These are phyloP conservation scores for Dryomyza anilis DNA, from an alignment of 2,888 invertebrate genomes.

Conservation along the genomic window DNA sequence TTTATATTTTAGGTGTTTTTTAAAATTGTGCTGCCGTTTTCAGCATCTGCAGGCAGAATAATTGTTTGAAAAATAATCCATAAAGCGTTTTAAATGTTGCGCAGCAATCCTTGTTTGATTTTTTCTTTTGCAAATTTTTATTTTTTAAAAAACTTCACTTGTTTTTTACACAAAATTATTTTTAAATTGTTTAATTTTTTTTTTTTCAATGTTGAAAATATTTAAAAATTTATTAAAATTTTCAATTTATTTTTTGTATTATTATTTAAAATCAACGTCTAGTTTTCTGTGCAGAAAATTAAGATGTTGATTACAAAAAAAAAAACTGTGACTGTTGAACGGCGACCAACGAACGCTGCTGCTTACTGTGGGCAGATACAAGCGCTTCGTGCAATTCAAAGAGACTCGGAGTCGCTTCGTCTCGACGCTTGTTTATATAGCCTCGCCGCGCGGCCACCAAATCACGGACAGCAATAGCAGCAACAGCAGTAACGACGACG, in stretches of 20 bases:
- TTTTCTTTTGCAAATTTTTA: neutral
- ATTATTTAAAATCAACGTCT: neutral
- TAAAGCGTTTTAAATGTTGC: too few relatives aligned
- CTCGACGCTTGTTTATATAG: slow-evolving; percentile 63
- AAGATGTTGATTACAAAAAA: neutral
- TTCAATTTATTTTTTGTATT: neutral
- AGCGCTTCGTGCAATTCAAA: slow-evolving; percentile 62
- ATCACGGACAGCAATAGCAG: slow-evolving; percentile 26
- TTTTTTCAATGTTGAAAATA: neutral
- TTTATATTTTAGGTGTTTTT: too few relatives aligned
- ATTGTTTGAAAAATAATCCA: too few relatives aligned
- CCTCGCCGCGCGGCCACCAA: slow-evolving; percentile 45
- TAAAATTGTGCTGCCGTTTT: too few relatives aligned
- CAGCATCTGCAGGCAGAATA: too few relatives aligned
- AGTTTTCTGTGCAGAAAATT: slow-evolving; percentile 5
- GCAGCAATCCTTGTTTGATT: too few relatives aligned
- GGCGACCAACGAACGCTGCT: slow-evolving; percentile 34
- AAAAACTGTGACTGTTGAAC: slow-evolving; percentile 12
- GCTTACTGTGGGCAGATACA: slow-evolving; percentile 51
- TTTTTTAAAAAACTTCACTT: neutral
- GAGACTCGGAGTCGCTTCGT: slow-evolving; percentile 62
- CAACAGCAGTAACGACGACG: slow-evolving; percentile 24
- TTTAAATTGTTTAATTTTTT: neutral
- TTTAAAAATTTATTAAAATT: neutral
- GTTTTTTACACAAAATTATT: neutral